These are phyloP conservation scores for Palaemon carinicauda DNA, from an alignment of 1,140 invertebrate species.

Conservation along the genomic window DNA sequence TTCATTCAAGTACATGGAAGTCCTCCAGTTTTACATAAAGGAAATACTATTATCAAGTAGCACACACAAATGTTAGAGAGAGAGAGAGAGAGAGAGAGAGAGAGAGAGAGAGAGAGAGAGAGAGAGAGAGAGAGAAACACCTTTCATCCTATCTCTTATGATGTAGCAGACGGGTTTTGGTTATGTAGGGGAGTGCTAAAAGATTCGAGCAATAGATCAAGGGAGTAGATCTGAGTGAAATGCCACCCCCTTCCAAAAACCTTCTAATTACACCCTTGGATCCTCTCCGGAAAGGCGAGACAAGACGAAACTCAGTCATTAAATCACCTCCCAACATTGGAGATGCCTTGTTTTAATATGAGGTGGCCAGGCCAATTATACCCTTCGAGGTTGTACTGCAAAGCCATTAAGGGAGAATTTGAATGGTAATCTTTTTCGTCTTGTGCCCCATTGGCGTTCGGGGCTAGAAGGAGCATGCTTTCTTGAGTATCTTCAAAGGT, in stretches of 20 bases:
- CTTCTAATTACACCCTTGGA: neutral
- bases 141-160: too few species aligned
- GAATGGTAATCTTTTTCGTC: slow-evolving; percentile 33
- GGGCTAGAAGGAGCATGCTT: neutral
- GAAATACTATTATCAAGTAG: too few species aligned
- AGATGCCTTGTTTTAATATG: slow-evolving; percentile 40
- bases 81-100: too few species aligned
- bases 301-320: slow-evolving; percentile 23
- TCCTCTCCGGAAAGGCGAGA: neutral
- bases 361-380: slow-evolving; percentile 40
- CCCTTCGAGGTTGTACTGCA: neutral
- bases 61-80: too few species aligned
- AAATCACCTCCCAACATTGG: slow-evolving; percentile 24
- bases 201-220: slow-evolving; percentile 3
- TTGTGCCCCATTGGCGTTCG: neutral
- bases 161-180: neutral
- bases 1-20: too few species aligned
- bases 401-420: slow-evolving; percentile 40
- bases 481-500: neutral
- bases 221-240: neutral
- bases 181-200: neutral
- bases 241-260: neutral
- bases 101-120: too few species aligned
- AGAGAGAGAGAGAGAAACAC: neutral
- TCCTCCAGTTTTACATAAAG: too few species aligned